Percentiles rank a stretch among this genome's conserved stretches.
phyloP scores from a whole-genome alignment of 1,140 invertebrate species.

The Papilio polytes region DNA sequence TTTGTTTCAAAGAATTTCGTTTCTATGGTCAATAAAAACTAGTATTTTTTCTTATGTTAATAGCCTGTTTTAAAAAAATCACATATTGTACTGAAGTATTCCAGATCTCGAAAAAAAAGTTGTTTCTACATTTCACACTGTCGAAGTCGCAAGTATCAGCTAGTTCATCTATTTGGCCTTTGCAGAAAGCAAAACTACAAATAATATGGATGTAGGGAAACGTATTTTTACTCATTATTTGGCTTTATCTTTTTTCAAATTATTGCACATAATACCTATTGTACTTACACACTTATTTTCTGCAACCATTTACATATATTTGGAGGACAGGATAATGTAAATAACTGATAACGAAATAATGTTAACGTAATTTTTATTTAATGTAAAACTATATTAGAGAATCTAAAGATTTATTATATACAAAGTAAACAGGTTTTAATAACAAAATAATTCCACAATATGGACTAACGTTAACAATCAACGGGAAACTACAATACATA shows the following conservation, averaged over 20 bases:
- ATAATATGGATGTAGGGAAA: no score
- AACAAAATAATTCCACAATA: constrained; percentile 30
- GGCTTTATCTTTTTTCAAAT: no score
- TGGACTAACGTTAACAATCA: constrained; percentile 44
- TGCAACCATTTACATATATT: background rate
- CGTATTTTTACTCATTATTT: no score
- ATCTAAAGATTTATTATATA: constrained; percentile 42
- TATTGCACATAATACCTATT: background rate
- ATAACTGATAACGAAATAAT: background rate
- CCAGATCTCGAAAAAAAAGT: no score
- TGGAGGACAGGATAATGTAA: background rate
- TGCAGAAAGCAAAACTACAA: no score
- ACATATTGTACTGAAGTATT: no score
- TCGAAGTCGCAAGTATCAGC: no score
- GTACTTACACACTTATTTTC: background rate
- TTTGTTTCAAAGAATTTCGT: background rate
- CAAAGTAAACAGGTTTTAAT: constrained; percentile 20
- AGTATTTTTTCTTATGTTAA: no score
- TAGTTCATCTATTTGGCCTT: no score
- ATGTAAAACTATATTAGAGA: constrained; percentile 45
- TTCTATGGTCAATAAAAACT: no score
- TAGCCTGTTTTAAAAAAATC: no score
- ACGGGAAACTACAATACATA: constrained; percentile 54
- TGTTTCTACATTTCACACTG: no score
- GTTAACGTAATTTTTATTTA: constrained; percentile 35